phyloP scores from a whole-genome alignment of 2,888 invertebrate genomes.

The Allophyes oxyacanthae region DNA sequence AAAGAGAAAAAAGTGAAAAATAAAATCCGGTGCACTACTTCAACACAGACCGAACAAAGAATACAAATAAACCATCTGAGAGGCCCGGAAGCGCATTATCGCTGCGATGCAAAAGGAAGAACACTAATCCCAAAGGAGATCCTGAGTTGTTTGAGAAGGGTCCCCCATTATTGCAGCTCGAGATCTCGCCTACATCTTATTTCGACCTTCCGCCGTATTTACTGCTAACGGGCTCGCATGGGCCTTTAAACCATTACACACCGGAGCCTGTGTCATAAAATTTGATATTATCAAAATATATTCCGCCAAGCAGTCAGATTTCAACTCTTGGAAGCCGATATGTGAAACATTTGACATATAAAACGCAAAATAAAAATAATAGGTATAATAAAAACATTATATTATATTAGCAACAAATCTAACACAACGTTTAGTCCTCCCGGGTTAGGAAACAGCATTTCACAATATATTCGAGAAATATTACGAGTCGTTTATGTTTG shows the following conservation, averaged over 20 bases:
- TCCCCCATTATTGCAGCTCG: conserved; percentile 43
- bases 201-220: conserved; percentile 23
- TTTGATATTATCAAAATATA: conserved; percentile 34
- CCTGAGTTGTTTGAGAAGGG: conserved; percentile 47
- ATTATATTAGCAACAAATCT: too few species aligned
- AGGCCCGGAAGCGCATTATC: conserved; percentile 43
- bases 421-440: too few species aligned
- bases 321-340: conserved; percentile 3
- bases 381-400: too few species aligned
- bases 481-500: too few species aligned
- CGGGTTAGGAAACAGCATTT: too few species aligned
- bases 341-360: conserved; percentile 3
- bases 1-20: conserved; percentile 2
- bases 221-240: conserved; percentile 19
- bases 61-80: conserved; percentile 32
- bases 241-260: conserved; percentile 7
- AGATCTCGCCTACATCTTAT: conserved; percentile 39
- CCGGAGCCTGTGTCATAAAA: conserved; percentile 4
- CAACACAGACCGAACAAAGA: conserved; percentile 16
- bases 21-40: not conserved
- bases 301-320: conserved; percentile 18
- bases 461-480: too few species aligned
- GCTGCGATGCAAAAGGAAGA: conserved; percentile 32
- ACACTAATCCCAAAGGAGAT: conserved; percentile 38
- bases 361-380: not conserved